Evolutionary conservation across 2,113 vertebrate species (phyloP), one percentile per base, ranked within the genome.

Genomic region (Neolamprologus toae): DNA sequence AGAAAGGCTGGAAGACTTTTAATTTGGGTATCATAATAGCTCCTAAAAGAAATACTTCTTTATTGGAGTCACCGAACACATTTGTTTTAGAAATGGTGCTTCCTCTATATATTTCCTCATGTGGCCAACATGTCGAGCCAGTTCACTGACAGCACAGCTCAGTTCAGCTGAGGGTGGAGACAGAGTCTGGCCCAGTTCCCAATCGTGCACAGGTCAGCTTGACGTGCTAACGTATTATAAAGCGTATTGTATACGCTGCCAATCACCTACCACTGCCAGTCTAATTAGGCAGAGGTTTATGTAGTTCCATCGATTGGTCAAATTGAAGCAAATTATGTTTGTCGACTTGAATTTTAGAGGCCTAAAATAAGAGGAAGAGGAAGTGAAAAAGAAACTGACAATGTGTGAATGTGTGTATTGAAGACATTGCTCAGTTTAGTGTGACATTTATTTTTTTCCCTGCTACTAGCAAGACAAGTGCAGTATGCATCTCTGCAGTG

Each of bases 351-450:
- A 79, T 63, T 49, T 19, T 59, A 55, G 13, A 28, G 37, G 21
- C 11, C 11, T 45, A 26, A 83, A 49, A 82, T n/a, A 80, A 51
- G 54, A 81, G 35, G 55, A 91, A 88, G 57, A 83, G 86, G 90
- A 91, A 89, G 94, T 89, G 90, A 86, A 86, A 92, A 35, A 85
- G 73, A 79, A 37, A 73, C n/a, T 9, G 21, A 82, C 82, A 76
- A 83, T 53, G n/a, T 40, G 14, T 68, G 35, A 85, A 61, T 82
- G 21, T 73, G 31, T 33, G 49, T 55, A 37, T 23, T n/a, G 40
- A 71, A 17, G 35, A 21, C 10, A 7, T 17, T 83, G 31, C 35
- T 55, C 71, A 40, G 49, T 21, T 54, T 81, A 10, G 21, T 47
- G 45, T 19, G 9, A 40, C 2, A 16, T 55, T 76, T 76, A 33